Percentiles rank a stretch among this genome's conserved stretches.
Conservation (phyloP, 2,888 invertebrate species). For the Leuctra nigra region DNA sequence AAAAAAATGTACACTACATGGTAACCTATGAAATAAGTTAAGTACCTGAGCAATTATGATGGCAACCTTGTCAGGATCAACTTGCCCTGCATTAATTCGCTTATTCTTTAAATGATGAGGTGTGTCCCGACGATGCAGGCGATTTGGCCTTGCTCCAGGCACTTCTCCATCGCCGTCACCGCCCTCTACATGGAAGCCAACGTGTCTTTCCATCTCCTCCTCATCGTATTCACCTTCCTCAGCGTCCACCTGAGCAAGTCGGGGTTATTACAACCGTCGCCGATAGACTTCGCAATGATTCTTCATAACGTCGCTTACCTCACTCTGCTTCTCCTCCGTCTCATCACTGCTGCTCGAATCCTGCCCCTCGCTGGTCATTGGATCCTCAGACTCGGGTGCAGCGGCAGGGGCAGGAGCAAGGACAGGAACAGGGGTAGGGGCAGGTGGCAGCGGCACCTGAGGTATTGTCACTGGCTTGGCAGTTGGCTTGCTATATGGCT, state of each 20-base stretch:
- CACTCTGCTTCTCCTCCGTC: slow-evolving; percentile 23
- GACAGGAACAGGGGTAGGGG: too few relatives aligned
- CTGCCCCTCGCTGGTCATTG: slow-evolving; percentile 20
- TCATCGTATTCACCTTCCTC: slow-evolving; percentile 3
- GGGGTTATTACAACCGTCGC: too few relatives aligned
- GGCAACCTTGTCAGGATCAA: slow-evolving; percentile 64
- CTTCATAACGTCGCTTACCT: too few relatives aligned
- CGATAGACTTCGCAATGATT: too few relatives aligned
- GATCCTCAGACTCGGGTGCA: slow-evolving; percentile 20
- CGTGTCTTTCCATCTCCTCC: slow-evolving; percentile 50
- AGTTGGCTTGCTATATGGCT: neutral
- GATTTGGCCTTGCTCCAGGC: slow-evolving; percentile 51
- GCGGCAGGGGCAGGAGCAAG: slow-evolving; percentile 22
- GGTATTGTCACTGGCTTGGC: slow-evolving; percentile 6
- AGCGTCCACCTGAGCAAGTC: neutral
- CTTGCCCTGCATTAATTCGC: slow-evolving; percentile 61
- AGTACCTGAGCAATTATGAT: slow-evolving; percentile 58
- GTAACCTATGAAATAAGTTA: neutral
- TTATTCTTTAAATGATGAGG: slow-evolving; percentile 99
- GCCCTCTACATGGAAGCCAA: slow-evolving; percentile 54
- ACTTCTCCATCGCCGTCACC: slow-evolving; percentile 45
- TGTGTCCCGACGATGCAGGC: slow-evolving; percentile 87
- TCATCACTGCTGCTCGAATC: slow-evolving; percentile 26
- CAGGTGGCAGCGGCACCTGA: neutral
- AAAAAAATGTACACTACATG: too few relatives aligned